Percentiles rank a stretch among this genome's conserved stretches.
phyloP scores from a whole-genome alignment of 2,888 invertebrate species.

The Drosophila quinaria region DNA sequence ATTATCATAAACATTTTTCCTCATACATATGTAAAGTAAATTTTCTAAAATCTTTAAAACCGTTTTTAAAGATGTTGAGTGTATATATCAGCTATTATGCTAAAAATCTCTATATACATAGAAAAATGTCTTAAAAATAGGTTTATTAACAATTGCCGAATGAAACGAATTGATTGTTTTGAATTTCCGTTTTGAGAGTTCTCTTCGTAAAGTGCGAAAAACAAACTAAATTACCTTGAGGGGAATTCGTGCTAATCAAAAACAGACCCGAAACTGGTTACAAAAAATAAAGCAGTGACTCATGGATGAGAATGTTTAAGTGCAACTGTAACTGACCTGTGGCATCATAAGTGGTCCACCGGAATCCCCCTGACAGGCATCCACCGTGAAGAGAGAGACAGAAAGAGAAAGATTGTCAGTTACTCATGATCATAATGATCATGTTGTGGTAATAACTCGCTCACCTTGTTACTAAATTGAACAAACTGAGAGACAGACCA shows the following conservation, averaged over 20 bases:
- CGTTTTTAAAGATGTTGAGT: too few species aligned
- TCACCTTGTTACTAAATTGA: constrained; percentile 72
- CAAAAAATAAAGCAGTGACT: constrained; percentile 31
- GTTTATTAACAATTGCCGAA: background rate
- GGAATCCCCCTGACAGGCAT: constrained; percentile 85
- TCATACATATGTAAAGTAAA: too few species aligned
- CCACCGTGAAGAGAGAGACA: constrained; percentile 62
- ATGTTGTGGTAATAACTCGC: constrained; percentile 8
- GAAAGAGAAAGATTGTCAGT: constrained; percentile 5
- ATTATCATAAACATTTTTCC: too few species aligned
- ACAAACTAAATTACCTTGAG: constrained; percentile 61
- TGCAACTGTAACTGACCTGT: constrained; percentile 77
- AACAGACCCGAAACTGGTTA: constrained; percentile 60
- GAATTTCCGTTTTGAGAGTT: constrained; percentile 1
- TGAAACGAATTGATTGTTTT: constrained; percentile 15
- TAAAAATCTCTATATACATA: background rate
- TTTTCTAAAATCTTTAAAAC: too few species aligned
- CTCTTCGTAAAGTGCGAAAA: background rate
- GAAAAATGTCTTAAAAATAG: background rate
- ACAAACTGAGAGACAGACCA: constrained; percentile 72
- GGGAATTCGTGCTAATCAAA: constrained; percentile 4
- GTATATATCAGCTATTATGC: background rate
- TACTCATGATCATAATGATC: constrained; percentile 1
- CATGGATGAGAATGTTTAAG: constrained; percentile 39
- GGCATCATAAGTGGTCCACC: constrained; percentile 85